Evolutionary conservation across 1,140 invertebrate genomes (phyloP).

Genomic region (Anoplophora glabripennis): DNA sequence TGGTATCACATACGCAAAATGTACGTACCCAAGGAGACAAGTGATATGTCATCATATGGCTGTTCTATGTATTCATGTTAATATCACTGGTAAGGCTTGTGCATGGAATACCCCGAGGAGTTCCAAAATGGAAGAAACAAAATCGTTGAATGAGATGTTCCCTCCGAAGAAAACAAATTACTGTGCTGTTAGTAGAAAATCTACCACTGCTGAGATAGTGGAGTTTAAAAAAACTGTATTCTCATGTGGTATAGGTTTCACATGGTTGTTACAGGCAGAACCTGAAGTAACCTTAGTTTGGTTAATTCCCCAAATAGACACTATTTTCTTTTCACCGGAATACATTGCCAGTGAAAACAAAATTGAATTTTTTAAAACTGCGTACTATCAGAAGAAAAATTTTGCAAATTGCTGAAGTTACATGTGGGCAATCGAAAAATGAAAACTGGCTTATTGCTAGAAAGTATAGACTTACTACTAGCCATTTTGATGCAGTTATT

Average conservation of each 20-base stretch:
- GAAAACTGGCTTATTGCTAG: conserved; percentile 2
- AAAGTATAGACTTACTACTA: not conserved
- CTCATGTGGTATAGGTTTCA: conserved; percentile 2
- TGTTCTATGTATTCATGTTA: not conserved
- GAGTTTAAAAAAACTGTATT: not conserved
- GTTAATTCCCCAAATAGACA: not conserved
- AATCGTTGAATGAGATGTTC: not conserved
- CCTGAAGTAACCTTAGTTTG: not conserved
- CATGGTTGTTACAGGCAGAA: conserved; percentile 1
- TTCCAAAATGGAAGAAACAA: not conserved
- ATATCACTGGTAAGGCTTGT: conserved; percentile 11
- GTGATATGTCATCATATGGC: conserved; percentile 1
- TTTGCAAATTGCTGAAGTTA: too few species aligned
- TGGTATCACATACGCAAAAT: not conserved
- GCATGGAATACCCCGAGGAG: conserved; percentile 1
- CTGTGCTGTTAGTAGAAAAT: not conserved
- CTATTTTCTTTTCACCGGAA: not conserved
- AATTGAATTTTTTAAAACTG: too few species aligned
- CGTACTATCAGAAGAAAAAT: too few species aligned
- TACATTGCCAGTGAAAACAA: too few species aligned
- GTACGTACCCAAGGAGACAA: not conserved
- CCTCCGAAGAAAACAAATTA: not conserved
- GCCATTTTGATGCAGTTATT: too few species aligned
- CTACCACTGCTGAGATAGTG: not conserved
- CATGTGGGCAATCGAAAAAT: too few species aligned